Evolutionary conservation across 2,113 vertebrate species (phyloP).

Genomic region (Cygnus buccinator): DNA sequence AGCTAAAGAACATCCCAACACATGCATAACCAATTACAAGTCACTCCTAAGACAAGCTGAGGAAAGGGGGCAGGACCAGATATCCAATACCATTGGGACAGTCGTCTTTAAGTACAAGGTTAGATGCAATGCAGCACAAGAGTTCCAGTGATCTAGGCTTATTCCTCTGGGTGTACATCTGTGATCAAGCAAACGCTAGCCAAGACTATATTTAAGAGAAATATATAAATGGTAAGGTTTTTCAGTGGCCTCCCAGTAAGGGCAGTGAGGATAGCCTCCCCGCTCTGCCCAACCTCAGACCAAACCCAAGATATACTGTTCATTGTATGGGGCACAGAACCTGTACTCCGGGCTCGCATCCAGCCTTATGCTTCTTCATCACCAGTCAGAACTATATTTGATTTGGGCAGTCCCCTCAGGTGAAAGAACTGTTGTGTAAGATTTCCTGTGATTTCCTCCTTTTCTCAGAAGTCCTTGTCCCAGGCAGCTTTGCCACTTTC

Average conservation of each 20-base stretch:
- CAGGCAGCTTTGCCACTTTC: neutral
- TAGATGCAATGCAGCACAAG: neutral
- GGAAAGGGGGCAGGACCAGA: neutral
- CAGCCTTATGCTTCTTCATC: neutral
- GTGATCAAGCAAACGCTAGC: neutral
- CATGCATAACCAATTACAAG: neutral
- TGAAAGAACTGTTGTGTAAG: neutral
- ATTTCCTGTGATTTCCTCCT: neutral
- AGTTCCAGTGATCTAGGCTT: neutral
- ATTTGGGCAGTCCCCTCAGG: neutral
- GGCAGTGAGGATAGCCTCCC: fast-evolving
- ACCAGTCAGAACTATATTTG: neutral
- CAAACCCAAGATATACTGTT: neutral
- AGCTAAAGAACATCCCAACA: neutral
- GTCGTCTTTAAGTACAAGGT: neutral
- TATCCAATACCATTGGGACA: neutral
- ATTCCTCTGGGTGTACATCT: neutral
- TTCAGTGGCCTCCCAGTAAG: neutral
- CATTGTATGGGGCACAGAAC: neutral
- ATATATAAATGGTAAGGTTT: neutral
- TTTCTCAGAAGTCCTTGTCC: neutral
- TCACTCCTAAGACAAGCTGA: neutral
- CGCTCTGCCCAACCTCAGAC: neutral
- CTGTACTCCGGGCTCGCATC: neutral
- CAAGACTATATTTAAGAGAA: neutral